Evolutionary conservation across 2,888 invertebrate genomes (phyloP).

Genomic region (Nipponacmea schrenckii): DNA sequence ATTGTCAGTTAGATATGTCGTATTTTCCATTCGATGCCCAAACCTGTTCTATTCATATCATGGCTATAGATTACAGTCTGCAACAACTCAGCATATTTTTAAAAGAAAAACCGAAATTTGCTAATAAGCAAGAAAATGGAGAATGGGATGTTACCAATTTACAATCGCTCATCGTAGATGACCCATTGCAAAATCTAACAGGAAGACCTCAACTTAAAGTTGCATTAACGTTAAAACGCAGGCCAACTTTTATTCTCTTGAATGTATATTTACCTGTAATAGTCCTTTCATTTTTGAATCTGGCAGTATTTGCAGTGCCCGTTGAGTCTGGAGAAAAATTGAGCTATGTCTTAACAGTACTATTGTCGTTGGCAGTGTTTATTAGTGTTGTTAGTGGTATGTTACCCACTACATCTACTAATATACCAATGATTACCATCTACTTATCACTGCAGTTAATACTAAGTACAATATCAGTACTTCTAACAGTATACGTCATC

Average conservation of each 20-base stretch:
- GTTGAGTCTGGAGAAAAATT: background rate
- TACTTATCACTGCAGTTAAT: background rate
- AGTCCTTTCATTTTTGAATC: background rate
- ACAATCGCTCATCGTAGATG: background rate
- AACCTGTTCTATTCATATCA: background rate
- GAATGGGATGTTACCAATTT: background rate
- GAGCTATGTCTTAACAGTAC: conserved; percentile 1
- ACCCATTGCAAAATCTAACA: background rate
- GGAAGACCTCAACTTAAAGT: background rate
- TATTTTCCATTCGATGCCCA: background rate
- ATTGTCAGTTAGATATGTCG: background rate
- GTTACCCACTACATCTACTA: background rate
- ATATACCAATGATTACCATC: background rate
- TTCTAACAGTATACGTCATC: background rate
- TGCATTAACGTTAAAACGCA: background rate
- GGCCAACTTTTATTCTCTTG: background rate
- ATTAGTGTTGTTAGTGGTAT: background rate
- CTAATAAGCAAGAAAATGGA: background rate
- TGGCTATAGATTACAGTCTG: background rate
- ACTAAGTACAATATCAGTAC: background rate
- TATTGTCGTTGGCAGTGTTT: background rate
- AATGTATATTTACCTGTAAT: conserved; percentile 1
- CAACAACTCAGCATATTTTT: background rate
- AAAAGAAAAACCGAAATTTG: background rate
- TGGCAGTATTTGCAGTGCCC: background rate